A percentile compares a stretch with the other conserved stretches of the same genome.
phyloP scores from a whole-genome alignment of 2,888 invertebrate genomes.

The Nomada flava region DNA sequence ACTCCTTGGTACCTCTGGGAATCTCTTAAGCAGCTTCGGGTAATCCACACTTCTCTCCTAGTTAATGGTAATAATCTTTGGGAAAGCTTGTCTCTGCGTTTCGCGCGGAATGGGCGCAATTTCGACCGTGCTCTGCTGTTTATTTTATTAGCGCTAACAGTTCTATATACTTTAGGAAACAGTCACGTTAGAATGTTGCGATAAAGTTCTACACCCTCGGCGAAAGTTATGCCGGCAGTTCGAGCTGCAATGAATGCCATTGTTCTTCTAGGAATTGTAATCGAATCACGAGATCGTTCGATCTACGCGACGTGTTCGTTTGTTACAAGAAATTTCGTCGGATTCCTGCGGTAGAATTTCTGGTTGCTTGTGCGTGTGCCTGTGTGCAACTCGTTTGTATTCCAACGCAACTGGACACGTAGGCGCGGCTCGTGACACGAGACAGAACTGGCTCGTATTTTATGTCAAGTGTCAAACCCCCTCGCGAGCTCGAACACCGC shows the following conservation, averaged over 20 bases:
- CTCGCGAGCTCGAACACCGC: slow-evolving; percentile 69
- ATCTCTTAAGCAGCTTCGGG: neutral
- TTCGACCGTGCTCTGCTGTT: no score
- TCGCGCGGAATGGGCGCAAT: neutral
- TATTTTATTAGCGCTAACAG: neutral
- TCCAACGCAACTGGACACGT: slow-evolving; percentile 56
- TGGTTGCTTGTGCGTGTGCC: no score
- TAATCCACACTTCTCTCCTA: neutral
- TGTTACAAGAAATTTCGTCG: neutral
- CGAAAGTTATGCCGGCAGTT: slow-evolving; percentile 4
- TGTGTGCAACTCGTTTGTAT: neutral
- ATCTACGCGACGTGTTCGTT: neutral
- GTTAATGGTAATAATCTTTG: no score
- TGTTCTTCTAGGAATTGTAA: neutral
- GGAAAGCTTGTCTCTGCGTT: neutral
- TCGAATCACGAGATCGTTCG: neutral
- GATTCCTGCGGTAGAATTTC: no score
- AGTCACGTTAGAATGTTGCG: neutral
- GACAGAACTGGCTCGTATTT: slow-evolving; percentile 77
- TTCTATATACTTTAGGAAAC: neutral
- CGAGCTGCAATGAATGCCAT: neutral
- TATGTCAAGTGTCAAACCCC: slow-evolving; percentile 72
- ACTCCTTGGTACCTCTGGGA: neutral
- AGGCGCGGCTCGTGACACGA: slow-evolving; percentile 75
- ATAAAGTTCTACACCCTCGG: neutral